phyloP scores from a whole-genome alignment of 2,113 vertebrate species.

The Hippocampus guttulatus region DNA sequence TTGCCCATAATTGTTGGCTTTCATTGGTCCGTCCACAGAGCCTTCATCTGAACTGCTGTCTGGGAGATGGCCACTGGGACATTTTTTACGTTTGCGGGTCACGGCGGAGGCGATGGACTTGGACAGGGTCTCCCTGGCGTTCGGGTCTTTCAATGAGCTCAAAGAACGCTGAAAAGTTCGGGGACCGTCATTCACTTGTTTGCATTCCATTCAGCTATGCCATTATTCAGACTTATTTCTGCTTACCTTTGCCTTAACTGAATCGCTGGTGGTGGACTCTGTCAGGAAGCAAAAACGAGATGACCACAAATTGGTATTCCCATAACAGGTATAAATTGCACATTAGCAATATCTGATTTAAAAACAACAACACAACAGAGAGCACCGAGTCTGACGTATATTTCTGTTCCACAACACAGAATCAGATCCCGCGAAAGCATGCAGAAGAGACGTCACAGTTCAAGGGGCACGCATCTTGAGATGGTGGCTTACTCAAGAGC shows the following conservation, averaged over 20 bases:
- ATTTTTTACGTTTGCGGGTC: slow-evolving; percentile 87
- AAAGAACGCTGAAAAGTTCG: slow-evolving; percentile 71
- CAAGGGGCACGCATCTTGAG: not conserved
- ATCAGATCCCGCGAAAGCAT: not conserved
- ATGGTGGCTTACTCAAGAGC: too few relatives aligned
- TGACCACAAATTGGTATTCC: not conserved
- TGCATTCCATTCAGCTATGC: not conserved
- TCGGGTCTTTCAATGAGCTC: slow-evolving; percentile 77
- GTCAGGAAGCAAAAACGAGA: slow-evolving; percentile 23
- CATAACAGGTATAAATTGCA: not conserved
- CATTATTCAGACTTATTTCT: not conserved
- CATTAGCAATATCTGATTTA: not conserved
- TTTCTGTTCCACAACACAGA: not conserved
- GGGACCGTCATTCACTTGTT: not conserved
- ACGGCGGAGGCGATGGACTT: slow-evolving; percentile 83
- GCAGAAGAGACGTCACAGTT: not conserved
- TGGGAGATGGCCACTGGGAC: slow-evolving; percentile 69
- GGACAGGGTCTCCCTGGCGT: slow-evolving; percentile 80
- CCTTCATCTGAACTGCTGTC: slow-evolving; percentile 87
- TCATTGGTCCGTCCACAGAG: slow-evolving; percentile 77
- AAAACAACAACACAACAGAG: slow-evolving; percentile 3
- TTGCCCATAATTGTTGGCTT: slow-evolving; percentile 58
- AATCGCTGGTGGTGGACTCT: slow-evolving; percentile 86
- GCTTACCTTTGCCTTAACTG: slow-evolving; percentile 87
- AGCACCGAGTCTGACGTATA: not conserved